phyloP scores from a whole-genome alignment of 53 echinoderm and acorn worm species.

The Antedon mediterranea region DNA sequence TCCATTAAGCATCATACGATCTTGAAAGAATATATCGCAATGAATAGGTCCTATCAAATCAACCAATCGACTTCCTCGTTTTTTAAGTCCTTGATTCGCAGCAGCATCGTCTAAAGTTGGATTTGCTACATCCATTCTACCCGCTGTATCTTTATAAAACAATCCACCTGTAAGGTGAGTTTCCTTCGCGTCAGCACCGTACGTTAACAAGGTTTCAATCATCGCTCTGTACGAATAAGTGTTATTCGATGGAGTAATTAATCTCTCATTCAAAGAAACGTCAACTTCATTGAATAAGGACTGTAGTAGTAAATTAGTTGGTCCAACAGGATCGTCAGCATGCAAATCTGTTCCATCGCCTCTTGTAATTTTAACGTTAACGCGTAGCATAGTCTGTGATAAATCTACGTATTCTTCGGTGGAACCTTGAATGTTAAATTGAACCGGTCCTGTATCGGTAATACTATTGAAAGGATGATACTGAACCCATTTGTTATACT shows the following conservation, averaged over 20 bases:
- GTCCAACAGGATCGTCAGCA: slow-evolving; percentile 25
- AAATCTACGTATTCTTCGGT: slow-evolving; percentile 39
- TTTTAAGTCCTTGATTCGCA: slow-evolving; percentile 33
- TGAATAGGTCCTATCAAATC: too few relatives aligned
- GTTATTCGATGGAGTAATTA: slow-evolving; percentile 7
- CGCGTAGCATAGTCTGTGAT: slow-evolving; percentile 20
- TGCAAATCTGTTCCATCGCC: too few relatives aligned
- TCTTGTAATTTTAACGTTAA: slow-evolving; percentile 2
- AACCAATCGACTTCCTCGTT: too few relatives aligned
- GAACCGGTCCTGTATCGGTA: slow-evolving; percentile 17
- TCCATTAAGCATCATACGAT: too few relatives aligned
- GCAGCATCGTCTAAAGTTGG: slow-evolving; percentile 16
- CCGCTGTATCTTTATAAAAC: slow-evolving; percentile 53
- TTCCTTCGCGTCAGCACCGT: slow-evolving; percentile 29
- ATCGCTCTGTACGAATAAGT: too few relatives aligned
- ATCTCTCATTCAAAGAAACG: too few relatives aligned
- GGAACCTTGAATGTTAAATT: too few relatives aligned
- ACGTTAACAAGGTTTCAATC: too few relatives aligned
- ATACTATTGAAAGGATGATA: slow-evolving; percentile 25
- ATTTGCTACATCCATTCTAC: slow-evolving; percentile 33
- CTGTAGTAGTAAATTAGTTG: slow-evolving; percentile 3
- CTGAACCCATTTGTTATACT: too few relatives aligned
- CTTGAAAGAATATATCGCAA: too few relatives aligned
- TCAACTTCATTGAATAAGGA: slow-evolving; percentile 29
- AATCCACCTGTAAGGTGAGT: slow-evolving; percentile 39